Percentiles rank a stretch among this genome's conserved stretches.
phyloP scores from a whole-genome alignment of 2,797 vertebrate species.

The Molossus molossus region DNA sequence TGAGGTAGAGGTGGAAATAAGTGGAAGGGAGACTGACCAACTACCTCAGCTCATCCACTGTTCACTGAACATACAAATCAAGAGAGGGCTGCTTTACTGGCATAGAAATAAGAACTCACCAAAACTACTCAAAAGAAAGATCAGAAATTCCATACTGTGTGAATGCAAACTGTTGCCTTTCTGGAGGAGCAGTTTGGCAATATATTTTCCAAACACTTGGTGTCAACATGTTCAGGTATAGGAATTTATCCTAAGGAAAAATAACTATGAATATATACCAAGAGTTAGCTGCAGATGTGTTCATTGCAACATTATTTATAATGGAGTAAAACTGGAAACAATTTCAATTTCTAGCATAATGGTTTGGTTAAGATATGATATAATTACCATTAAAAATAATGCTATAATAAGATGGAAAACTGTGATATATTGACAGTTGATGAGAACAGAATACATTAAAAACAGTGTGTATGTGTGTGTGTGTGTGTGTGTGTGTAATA shows the following conservation, averaged over 20 bases:
- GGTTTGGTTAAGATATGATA: slow-evolving; percentile 39
- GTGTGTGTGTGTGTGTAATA: background rate
- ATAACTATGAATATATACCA: slow-evolving; percentile 14
- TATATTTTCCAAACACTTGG: slow-evolving; percentile 12
- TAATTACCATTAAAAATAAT: slow-evolving; percentile 52
- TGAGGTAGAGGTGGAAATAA: background rate
- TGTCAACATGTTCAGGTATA: background rate
- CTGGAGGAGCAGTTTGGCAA: background rate
- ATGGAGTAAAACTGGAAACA: slow-evolving; percentile 10
- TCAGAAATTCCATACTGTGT: background rate
- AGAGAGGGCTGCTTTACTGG: background rate
- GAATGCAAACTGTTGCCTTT: slow-evolving; percentile 15
- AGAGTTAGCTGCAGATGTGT: slow-evolving; percentile 42
- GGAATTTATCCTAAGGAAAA: slow-evolving; percentile 64
- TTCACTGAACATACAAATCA: background rate
- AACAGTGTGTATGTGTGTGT: background rate
- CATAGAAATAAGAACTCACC: background rate
- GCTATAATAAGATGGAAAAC: slow-evolving; percentile 22
- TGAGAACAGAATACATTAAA: slow-evolving; percentile 42
- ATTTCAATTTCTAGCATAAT: slow-evolving; percentile 52
- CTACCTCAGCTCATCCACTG: background rate
- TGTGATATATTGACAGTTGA: slow-evolving; percentile 31
- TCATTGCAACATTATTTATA: slow-evolving; percentile 45
- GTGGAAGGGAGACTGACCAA: background rate
- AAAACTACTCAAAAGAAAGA: slow-evolving; percentile 35